A percentile compares a stretch with the other conserved stretches of the same genome.
Conservation (phyloP, 2,888 invertebrate genomes). For the Ferdinandea cuprea region DNA sequence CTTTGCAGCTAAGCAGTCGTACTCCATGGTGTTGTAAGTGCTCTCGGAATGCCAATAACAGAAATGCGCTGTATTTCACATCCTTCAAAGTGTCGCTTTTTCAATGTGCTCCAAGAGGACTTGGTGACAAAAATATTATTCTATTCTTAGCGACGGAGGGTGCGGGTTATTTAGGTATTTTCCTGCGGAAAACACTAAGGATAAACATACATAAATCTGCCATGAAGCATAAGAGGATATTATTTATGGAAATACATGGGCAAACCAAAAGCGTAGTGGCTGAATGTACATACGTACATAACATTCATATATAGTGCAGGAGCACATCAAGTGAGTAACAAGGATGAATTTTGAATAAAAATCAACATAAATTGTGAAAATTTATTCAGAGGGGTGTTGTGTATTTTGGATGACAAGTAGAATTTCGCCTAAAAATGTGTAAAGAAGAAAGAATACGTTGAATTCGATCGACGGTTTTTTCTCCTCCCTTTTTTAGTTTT, state of each 20-base stretch:
- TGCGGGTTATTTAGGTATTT: slow-evolving; percentile 21
- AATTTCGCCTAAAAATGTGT: too few species aligned
- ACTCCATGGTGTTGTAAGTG: slow-evolving; percentile 11
- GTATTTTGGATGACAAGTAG: too few species aligned
- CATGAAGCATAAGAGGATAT: slow-evolving; percentile 61
- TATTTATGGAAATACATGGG: slow-evolving; percentile 59
- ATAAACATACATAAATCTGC: slow-evolving; percentile 68
- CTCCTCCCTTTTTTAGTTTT: too few species aligned
- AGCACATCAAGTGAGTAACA: background rate
- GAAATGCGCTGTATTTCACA: slow-evolving; percentile 29
- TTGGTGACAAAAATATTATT: slow-evolving; percentile 35
- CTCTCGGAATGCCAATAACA: slow-evolving; percentile 42
- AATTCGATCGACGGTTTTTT: too few species aligned
- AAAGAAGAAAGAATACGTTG: too few species aligned
- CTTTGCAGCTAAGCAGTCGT: slow-evolving; percentile 42
- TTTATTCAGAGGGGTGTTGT: slow-evolving; percentile 18
- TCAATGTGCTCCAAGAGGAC: background rate
- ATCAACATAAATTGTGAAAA: slow-evolving; percentile 47
- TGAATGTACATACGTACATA: too few species aligned
- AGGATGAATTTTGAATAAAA: slow-evolving; percentile 40
- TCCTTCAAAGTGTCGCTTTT: slow-evolving; percentile 52
- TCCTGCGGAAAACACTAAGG: slow-evolving; percentile 34
- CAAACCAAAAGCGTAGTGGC: slow-evolving; percentile 15
- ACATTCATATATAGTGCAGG: too few species aligned
- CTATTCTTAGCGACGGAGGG: background rate